Percentiles rank a stretch among this genome's conserved stretches.
These are phyloP conservation scores for Drosophila murphyi DNA, from an alignment of 1,140 invertebrate genomes.

Conservation along the genomic window DNA sequence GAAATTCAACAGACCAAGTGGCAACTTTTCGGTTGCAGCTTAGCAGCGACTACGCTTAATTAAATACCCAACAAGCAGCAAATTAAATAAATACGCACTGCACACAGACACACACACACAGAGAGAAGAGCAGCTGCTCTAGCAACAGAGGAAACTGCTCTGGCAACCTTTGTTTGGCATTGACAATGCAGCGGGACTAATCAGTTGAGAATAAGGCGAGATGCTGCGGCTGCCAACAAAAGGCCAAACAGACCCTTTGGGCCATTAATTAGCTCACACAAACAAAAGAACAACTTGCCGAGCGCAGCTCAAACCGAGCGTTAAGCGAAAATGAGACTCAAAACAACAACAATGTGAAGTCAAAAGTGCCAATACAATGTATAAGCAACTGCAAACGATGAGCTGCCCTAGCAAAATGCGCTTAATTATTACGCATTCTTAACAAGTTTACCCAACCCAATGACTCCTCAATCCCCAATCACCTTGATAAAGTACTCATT, in stretches of 20 bases:
- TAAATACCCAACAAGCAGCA: conserved; percentile 70
- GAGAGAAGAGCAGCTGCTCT: neutral
- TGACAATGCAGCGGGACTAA: conserved; percentile 75
- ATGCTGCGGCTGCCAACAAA: conserved; percentile 61
- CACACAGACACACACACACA: conserved; percentile 1
- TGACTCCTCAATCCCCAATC: neutral
- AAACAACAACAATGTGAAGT: conserved; percentile 45
- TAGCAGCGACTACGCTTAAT: conserved; percentile 71
- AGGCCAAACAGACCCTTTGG: conserved; percentile 62
- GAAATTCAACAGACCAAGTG: conserved; percentile 57
- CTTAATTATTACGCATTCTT: conserved; percentile 65
- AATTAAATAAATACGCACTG: conserved; percentile 61
- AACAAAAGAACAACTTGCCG: conserved; percentile 60
- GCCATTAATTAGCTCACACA: conserved; percentile 70
- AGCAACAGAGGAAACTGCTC: neutral
- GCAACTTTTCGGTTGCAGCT: conserved; percentile 69
- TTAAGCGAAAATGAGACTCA: conserved; percentile 32
- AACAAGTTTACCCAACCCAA: conserved; percentile 24
- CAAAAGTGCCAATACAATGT: conserved; percentile 77
- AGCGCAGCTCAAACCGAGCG: conserved; percentile 19
- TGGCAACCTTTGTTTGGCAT: conserved; percentile 39
- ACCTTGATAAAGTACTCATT: neutral
- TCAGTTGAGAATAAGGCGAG: conserved; percentile 74
- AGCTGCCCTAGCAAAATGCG: conserved; percentile 28
- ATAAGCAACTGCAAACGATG: conserved; percentile 65